These are phyloP conservation scores for Augochlora pura DNA, from an alignment of 1,140 invertebrate species.

Conservation along the genomic window DNA sequence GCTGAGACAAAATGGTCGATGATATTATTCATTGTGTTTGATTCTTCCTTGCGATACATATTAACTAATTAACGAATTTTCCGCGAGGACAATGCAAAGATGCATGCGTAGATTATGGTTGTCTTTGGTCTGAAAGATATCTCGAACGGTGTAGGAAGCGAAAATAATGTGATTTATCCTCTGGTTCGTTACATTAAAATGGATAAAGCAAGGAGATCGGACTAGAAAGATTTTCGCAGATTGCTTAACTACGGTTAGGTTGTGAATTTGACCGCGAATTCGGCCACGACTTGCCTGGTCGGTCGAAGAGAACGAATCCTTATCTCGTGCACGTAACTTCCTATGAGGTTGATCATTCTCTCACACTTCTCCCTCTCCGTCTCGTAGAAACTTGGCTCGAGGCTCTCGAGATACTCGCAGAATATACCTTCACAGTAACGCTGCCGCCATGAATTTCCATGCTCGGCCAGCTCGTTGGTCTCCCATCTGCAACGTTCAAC, in stretches of 20 bases:
- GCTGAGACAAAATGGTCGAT: too few species aligned
- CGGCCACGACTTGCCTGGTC: slow-evolving; percentile 56
- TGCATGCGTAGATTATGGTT: too few species aligned
- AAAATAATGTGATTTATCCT: too few species aligned
- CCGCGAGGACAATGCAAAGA: too few species aligned
- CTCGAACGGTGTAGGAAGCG: too few species aligned
- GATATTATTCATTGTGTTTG: too few species aligned
- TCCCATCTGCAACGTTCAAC: slow-evolving; percentile 65
- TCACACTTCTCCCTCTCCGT: slow-evolving; percentile 60
- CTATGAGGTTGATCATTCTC: slow-evolving; percentile 61
- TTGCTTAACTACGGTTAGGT: neutral
- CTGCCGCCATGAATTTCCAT: slow-evolving; percentile 73
- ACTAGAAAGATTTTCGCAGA: neutral
- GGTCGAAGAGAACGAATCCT: slow-evolving; percentile 69
- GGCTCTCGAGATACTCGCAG: slow-evolving; percentile 72
- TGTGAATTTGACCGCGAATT: too few species aligned
- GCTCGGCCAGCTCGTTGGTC: slow-evolving; percentile 65
- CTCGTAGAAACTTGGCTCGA: slow-evolving; percentile 68
- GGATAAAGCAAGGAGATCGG: neutral
- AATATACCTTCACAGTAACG: slow-evolving; percentile 76
- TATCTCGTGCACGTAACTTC: slow-evolving; percentile 63
- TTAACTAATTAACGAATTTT: too few species aligned
- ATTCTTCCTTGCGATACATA: too few species aligned
- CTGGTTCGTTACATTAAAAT: neutral
- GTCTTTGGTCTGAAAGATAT: too few species aligned